A percentile compares a stretch with the other conserved stretches of the same genome.
These are phyloP conservation scores for Thermophis baileyi DNA, from an alignment of 2,113 vertebrate species.

Conservation along the genomic window DNA sequence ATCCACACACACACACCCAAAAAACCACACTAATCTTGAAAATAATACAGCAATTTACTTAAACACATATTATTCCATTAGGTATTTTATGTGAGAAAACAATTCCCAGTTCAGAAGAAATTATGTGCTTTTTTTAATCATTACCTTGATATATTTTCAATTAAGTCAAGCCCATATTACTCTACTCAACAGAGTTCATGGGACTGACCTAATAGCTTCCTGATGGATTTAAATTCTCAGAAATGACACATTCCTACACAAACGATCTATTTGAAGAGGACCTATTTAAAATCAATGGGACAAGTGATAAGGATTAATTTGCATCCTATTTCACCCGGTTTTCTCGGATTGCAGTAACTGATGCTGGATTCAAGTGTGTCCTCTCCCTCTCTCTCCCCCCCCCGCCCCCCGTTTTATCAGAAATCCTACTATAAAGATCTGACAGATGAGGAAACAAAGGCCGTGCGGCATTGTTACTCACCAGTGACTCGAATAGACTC, in stretches of 20 bases:
- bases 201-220: background rate
- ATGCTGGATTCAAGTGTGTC: background rate
- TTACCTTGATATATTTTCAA: background rate
- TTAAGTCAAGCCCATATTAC: background rate
- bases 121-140: background rate
- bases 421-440: background rate
- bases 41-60: background rate
- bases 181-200: background rate
- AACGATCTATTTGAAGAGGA: background rate
- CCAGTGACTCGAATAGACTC: conserved; percentile 78
- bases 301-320: background rate
- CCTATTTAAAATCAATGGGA: background rate
- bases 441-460: background rate
- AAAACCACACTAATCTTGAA: background rate
- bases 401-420: background rate
- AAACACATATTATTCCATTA: background rate
- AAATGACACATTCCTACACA: background rate
- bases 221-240: background rate
- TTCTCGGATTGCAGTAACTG: background rate
- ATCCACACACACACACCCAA: background rate
- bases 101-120: background rate
- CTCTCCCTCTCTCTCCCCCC: background rate
- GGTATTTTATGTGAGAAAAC: background rate
- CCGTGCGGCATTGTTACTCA: conserved; percentile 52
- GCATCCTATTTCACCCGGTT: background rate